phyloP scores from a whole-genome alignment of 2,797 vertebrate species.

The Poeciliopsis turneri region DNA sequence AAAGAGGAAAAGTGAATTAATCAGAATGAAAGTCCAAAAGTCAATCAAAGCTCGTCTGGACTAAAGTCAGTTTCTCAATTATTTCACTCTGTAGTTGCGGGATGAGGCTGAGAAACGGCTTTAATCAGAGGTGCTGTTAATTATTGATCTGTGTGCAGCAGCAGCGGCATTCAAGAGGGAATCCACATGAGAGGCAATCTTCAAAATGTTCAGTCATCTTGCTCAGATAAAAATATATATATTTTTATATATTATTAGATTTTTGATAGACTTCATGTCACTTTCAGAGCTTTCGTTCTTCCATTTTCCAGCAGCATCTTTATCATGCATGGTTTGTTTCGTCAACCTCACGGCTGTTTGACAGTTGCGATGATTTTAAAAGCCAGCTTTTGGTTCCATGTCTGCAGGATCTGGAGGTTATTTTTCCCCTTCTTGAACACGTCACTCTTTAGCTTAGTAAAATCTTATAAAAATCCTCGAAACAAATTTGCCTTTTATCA shows the following conservation, averaged over 20 bases:
- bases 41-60: not conserved
- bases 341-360: not conserved
- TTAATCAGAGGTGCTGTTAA: conserved; percentile 12
- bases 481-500: not conserved
- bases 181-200: not conserved
- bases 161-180: not conserved
- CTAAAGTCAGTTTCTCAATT: not conserved
- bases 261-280: not conserved
- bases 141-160: conserved; percentile 12
- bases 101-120: not conserved
- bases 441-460: not conserved
- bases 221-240: not conserved
- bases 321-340: not conserved
- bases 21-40: not conserved
- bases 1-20: not conserved
- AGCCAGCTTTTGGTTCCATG: not conserved
- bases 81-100: not conserved
- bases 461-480: not conserved
- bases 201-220: not conserved
- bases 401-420: not conserved
- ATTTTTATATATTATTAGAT: not conserved
- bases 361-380: not conserved
- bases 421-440: not conserved
- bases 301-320: not conserved
- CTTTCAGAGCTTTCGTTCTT: not conserved